Conservation (phyloP, 2,797 vertebrate genomes). For the Pelobates cultripes region DNA sequence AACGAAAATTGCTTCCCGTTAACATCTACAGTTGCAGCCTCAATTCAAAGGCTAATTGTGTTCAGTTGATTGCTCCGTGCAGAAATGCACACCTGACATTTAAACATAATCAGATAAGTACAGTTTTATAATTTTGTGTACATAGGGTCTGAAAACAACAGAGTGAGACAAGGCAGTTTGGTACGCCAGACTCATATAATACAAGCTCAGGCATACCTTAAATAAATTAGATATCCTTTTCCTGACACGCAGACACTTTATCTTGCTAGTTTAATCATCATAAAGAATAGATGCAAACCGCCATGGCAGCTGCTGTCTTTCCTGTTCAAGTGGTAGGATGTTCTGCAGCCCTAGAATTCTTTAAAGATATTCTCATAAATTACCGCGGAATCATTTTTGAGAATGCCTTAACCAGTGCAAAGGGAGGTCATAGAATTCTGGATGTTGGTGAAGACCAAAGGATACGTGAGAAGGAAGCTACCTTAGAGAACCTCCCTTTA, state of each 20-base stretch:
- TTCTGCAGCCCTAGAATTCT: no score
- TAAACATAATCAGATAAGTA: conserved; percentile 41
- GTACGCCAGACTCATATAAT: background rate
- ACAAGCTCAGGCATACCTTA: background rate
- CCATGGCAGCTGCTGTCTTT: no score
- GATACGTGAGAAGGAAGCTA: no score
- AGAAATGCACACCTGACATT: conserved; percentile 46
- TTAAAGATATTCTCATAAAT: no score
- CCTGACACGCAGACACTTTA: background rate
- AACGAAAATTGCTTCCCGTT: conserved; percentile 36
- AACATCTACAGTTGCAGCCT: conserved; percentile 29
- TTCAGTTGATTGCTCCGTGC: conserved; percentile 35
- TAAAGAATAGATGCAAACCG: background rate
- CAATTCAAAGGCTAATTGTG: conserved; percentile 52
- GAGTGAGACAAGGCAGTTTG: background rate
- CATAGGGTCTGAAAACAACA: conserved; percentile 29
- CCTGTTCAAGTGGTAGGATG: no score
- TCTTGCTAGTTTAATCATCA: background rate
- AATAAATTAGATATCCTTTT: background rate
- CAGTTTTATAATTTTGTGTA: conserved; percentile 25
- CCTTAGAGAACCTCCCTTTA: no score
- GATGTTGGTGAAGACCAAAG: no score
- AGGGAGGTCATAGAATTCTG: no score
- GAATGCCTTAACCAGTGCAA: no score
- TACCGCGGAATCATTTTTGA: no score